Percentiles rank a stretch among this genome's conserved stretches.
These are phyloP conservation scores for Carduelis carduelis DNA, from an alignment of 2,797 vertebrate species.

Conservation along the genomic window DNA sequence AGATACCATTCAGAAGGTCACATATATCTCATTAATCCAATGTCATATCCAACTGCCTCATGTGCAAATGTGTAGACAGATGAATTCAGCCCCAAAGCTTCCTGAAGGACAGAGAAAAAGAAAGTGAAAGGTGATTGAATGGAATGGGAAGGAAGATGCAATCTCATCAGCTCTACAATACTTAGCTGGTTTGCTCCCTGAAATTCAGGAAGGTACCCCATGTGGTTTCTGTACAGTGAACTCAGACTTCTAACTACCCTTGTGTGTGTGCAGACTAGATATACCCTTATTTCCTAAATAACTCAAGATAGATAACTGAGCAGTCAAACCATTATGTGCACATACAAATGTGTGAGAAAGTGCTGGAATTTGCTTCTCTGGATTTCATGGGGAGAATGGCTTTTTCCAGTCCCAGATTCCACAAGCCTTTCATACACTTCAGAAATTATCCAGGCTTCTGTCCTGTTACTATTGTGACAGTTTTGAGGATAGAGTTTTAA, in stretches of 20 bases:
- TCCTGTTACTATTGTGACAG: neutral
- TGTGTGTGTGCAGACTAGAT: neutral
- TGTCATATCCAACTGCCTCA: neutral
- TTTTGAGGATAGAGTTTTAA: neutral
- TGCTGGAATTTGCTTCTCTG: neutral
- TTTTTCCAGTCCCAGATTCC: neutral
- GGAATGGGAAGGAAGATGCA: neutral
- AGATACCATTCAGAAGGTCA: neutral
- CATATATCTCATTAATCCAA: neutral
- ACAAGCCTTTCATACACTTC: neutral
- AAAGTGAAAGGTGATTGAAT: neutral
- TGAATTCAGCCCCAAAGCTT: neutral
- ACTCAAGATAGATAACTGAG: neutral
- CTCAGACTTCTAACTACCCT: neutral
- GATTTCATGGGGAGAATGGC: neutral
- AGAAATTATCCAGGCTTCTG: neutral
- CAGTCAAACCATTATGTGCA: neutral
- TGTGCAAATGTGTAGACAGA: accelerated
- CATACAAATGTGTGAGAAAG: neutral
- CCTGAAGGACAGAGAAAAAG: neutral
- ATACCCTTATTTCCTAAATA: neutral
- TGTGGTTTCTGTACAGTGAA: neutral
- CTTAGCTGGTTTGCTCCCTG: neutral
- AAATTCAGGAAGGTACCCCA: neutral
- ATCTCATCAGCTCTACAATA: neutral